A percentile compares a stretch with the other conserved stretches of the same genome.
Conservation (phyloP, 1,140 invertebrate species). For the Cherax destructor region DNA sequence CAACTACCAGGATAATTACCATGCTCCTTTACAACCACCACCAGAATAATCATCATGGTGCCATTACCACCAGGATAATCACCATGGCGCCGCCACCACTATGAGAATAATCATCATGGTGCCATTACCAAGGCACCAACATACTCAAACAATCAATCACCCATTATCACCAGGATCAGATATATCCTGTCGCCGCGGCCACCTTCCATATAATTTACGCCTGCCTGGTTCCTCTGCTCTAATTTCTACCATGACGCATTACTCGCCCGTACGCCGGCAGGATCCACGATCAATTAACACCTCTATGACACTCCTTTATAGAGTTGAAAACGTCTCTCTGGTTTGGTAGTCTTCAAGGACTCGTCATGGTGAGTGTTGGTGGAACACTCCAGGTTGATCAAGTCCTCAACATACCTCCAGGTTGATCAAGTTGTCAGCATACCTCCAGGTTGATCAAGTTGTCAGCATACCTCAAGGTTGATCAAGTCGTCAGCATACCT, state of each 20-base stretch:
- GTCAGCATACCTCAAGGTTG: too few species aligned
- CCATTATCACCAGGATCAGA: conserved; percentile 9
- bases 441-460: too few species aligned
- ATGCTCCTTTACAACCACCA: neutral
- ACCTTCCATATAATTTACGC: conserved; percentile 20
- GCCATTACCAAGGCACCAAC: neutral
- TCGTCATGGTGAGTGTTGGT: too few species aligned
- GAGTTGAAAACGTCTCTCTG: neutral
- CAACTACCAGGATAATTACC: too few species aligned
- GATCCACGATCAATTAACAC: neutral
- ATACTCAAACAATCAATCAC: neutral
- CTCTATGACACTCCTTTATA: neutral
- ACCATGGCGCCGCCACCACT: neutral
- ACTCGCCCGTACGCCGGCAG: neutral
- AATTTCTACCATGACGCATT: conserved; percentile 9
- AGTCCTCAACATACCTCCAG: too few species aligned
- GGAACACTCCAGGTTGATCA: too few species aligned
- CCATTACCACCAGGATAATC: neutral
- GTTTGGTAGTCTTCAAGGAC: too few species aligned
- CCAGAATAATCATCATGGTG: neutral
- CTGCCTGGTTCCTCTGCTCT: neutral
- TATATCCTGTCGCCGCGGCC: neutral
- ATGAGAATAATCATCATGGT: neutral
- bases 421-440: too few species aligned
- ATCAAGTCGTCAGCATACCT: too few species aligned